phyloP scores from a whole-genome alignment of 2,888 invertebrate genomes.

The Ichneumon xanthorius region DNA sequence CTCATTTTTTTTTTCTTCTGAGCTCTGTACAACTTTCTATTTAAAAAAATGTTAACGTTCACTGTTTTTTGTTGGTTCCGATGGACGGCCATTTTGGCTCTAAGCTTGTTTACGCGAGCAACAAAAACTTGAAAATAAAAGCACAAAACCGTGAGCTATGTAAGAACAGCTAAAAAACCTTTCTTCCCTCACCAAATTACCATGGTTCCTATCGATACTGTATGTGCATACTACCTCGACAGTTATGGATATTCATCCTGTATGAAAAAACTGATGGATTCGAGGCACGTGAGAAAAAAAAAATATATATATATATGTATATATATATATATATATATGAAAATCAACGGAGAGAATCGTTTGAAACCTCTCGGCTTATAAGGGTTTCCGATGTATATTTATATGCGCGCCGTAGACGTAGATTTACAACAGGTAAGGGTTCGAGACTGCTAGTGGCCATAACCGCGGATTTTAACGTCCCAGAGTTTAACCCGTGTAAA shows the following conservation, averaged over 20 bases:
- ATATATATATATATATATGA: no score
- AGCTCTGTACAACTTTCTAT: no score
- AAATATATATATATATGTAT: no score
- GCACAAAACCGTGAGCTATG: no score
- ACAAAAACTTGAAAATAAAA: neutral
- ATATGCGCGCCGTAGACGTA: neutral
- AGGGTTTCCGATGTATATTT: constrained; percentile 2
- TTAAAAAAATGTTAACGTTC: no score
- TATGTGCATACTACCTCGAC: neutral
- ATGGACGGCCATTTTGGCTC: neutral
- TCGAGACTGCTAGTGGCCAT: constrained; percentile 19
- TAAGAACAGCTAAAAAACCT: neutral
- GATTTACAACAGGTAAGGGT: constrained; percentile 7
- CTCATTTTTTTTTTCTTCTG: no score
- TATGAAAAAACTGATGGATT: neutral
- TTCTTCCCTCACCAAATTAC: neutral
- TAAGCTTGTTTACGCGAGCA: neutral
- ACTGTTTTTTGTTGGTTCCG: neutral
- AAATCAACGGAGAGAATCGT: neutral
- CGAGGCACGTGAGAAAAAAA: neutral
- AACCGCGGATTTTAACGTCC: constrained; percentile 35
- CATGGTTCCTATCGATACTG: neutral
- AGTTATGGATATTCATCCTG: neutral
- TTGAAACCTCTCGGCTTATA: neutral
- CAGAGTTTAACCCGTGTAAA: constrained; percentile 30